These are phyloP conservation scores for Ectropis crepuscularia DNA, from an alignment of 2,888 invertebrate genomes.

Conservation along the genomic window DNA sequence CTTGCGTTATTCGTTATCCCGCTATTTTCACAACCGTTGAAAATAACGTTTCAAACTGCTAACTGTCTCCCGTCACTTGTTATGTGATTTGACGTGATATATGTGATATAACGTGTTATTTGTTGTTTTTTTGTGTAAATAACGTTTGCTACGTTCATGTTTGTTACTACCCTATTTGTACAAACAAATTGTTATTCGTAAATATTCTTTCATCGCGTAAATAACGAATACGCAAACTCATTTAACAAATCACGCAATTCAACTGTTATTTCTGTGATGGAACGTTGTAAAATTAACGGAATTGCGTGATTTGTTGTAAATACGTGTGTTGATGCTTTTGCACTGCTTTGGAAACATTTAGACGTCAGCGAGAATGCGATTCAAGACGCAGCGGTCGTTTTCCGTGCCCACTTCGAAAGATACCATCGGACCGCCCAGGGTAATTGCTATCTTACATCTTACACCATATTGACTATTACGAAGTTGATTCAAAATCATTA, in stretches of 20 bases:
- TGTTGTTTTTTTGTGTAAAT: slow-evolving; percentile 19
- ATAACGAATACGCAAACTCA: slow-evolving; percentile 34
- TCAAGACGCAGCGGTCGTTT: slow-evolving; percentile 96
- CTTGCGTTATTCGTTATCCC: slow-evolving; percentile 48
- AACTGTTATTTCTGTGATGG: slow-evolving; percentile 13
- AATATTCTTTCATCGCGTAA: neutral
- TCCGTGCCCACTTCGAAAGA: slow-evolving; percentile 96
- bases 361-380: slow-evolving; percentile 89
- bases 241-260: slow-evolving; percentile 28
- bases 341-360: slow-evolving; percentile 59
- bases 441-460: slow-evolving; percentile 43
- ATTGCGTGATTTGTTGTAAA: slow-evolving; percentile 42
- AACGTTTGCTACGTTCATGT: neutral
- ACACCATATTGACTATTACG: slow-evolving; percentile 4
- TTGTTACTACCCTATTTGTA: neutral
- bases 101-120: slow-evolving; percentile 35
- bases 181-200: neutral
- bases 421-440: slow-evolving; percentile 81
- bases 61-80: neutral
- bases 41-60: neutral
- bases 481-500: too few relatives aligned
- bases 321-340: slow-evolving; percentile 49
- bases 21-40: slow-evolving; percentile 18
- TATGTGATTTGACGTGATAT: slow-evolving; percentile 3
- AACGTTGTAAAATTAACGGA: slow-evolving; percentile 20